Percentiles rank a stretch among this genome's conserved stretches.
These are phyloP conservation scores for Scleropages formosus DNA, from an alignment of 2,797 vertebrate species.

Conservation along the genomic window DNA sequence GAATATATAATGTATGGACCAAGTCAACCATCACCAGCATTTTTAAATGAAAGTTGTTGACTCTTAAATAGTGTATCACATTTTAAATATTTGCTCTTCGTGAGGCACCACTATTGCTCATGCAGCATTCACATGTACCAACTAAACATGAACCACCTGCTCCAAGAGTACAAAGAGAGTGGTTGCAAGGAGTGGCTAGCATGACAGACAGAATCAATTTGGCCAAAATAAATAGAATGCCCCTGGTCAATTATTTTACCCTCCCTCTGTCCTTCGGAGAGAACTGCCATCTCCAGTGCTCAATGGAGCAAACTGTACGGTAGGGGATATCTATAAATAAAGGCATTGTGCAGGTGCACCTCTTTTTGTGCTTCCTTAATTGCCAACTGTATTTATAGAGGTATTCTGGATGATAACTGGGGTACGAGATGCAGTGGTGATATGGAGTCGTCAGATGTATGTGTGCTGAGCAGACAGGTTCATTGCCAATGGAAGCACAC, in stretches of 20 bases:
- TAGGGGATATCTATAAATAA: conserved; percentile 39
- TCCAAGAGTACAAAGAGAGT: conserved; percentile 10
- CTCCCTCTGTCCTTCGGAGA: conserved; percentile 22
- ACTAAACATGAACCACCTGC: conserved; percentile 28
- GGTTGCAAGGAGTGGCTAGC: neutral
- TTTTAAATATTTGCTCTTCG: neutral
- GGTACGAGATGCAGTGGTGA: neutral
- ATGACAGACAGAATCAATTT: conserved; percentile 48
- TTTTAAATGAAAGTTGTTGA: neutral
- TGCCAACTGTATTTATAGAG: conserved; percentile 48
- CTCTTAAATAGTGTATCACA: neutral
- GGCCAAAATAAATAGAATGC: conserved; percentile 42
- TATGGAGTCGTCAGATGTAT: neutral
- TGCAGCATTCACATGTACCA: conserved; percentile 16
- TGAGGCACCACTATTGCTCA: conserved; percentile 1
- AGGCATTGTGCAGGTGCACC: conserved; percentile 34
- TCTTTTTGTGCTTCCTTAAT: conserved; percentile 39
- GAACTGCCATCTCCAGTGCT: conserved; percentile 36
- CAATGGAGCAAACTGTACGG: conserved; percentile 29
- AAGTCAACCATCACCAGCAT: too few species aligned
- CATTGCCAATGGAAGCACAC: neutral
- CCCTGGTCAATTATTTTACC: conserved; percentile 43
- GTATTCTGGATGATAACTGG: conserved; percentile 11
- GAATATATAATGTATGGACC: too few species aligned
- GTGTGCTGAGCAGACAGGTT: conserved; percentile 16